Conservation (phyloP, 2,888 invertebrate genomes). For the Troides helena region DNA sequence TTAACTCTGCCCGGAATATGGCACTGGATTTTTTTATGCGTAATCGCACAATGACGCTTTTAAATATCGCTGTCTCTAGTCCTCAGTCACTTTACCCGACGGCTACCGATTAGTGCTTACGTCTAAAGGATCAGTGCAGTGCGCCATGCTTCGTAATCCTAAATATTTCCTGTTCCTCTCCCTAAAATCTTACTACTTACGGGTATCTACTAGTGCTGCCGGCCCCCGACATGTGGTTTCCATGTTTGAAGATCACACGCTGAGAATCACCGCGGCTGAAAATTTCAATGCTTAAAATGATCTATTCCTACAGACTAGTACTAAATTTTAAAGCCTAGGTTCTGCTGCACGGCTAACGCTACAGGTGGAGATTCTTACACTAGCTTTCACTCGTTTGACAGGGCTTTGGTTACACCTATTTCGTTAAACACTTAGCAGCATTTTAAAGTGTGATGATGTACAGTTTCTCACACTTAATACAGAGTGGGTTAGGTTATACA, state of each 20-base stretch:
- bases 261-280: slow-evolving; percentile 86
- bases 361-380: slow-evolving; percentile 5
- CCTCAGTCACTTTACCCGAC: slow-evolving; percentile 17
- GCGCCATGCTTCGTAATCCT: slow-evolving; percentile 18
- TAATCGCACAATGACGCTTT: background rate
- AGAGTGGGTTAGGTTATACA: background rate
- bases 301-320: slow-evolving; percentile 27
- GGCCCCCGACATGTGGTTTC: slow-evolving; percentile 85
- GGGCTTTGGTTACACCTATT: background rate
- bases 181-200: slow-evolving; percentile 68
- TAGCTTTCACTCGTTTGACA: slow-evolving; percentile 10
- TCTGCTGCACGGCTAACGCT: slow-evolving; percentile 15
- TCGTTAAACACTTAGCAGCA: background rate
- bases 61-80: slow-evolving; percentile 23
- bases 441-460: background rate
- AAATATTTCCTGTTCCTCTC: background rate
- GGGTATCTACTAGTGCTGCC: slow-evolving; percentile 84
- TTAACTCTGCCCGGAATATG: background rate
- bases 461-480: background rate
- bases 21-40: background rate
- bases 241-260: slow-evolving; percentile 86
- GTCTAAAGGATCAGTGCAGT: slow-evolving; percentile 22
- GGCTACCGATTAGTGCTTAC: slow-evolving; percentile 21
- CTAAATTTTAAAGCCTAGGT: slow-evolving; percentile 21
- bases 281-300: slow-evolving; percentile 38